Base-by-base conservation (phyloP, 2,797 vertebrate genomes). In the Channa striata region DNA sequence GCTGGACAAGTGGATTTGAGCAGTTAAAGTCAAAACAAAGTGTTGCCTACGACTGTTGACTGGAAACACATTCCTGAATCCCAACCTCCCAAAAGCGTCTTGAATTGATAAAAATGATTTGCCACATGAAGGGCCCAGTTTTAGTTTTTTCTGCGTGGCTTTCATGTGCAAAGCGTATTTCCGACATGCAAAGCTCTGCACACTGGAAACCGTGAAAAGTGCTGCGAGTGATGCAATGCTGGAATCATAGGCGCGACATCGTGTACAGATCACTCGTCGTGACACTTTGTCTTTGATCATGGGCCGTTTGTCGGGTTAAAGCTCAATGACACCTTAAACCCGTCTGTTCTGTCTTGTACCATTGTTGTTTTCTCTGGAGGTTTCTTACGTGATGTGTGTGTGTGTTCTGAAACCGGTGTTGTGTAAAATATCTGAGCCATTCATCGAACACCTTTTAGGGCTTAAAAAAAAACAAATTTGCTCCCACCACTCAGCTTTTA, bases 11-110 rank as follows among this genome's bases (percentile, higher is more conserved):
- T 59, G 30, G 64, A 71, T 83, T 78, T 66, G 44, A 68, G 74
- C 68, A 72, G 80, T 72, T 78, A 44, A 59, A 79, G 58, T 68
- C 50, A 42, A 70, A 85, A 68, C 76, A 20, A 82, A 86, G 74
- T 44, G 62, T 21, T 77, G 46, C 62, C 57, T 81, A n/a, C n/a
- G n/a, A n/a, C n/a, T 44, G 62, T 21, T 77, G 46, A 62, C 57
- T 81, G 25, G 6, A 77, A 76, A 59, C 46, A 72, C 39, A 64
- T 67, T 69, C 30, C 56, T 63, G 30, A 42, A 49, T 42, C 11
- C 37, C 36, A 51, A 39, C 68, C 59, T 23, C n/a, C n/a, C 30
- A 44, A 33, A 39, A 58, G 56, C 23, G 43, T 20, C 52, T 57
- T 40, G 14, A 72, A 36, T 46, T n/a, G 19, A 21, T 12, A 47